Base-by-base conservation (phyloP, 2,113 vertebrate genomes). In the Myiozetetes cayanensis region DNA sequence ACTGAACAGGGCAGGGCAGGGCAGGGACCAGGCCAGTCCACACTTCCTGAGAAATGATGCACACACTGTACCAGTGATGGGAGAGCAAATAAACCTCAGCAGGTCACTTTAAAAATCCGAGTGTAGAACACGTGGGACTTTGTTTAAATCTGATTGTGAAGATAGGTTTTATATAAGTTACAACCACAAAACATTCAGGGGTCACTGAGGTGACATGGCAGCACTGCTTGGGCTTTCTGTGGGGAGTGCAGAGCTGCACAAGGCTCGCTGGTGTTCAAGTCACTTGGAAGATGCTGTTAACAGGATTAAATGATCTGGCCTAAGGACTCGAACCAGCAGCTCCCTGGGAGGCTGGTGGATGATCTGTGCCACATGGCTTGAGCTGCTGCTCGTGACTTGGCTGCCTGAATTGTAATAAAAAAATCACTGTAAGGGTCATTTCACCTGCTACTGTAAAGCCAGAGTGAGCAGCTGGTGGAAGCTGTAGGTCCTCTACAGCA, bases 301-400 rank as follows among this genome's bases (percentile, higher is more conserved):
- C 33, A 88, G 88, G 79, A 95, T 85, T 85, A 88, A 88, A 62
- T 47, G 25, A 31, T 62, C 83, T 80, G 72, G 59, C 43, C 63
- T 68, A 65, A 75, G 47, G 58, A 41, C 39, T 15, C 27, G 41
- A 83, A 56, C 27, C 43, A 74, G 89, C 65, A 85, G 83, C 93
- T 85, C 75, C 23, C 33, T 82, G 75, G 85, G 90, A 95, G 53
- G 75, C 85, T 80, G 55, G 87, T 33, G 39, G 72, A 17, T 88
- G 94, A 92, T 77, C 68, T 90, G 43, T 80, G 88, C 85, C 86
- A 58, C 79, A 30, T 53, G 79, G 83, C 39, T 55, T 50, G 72
- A 88, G 79, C 90, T 88, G 72, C 90, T 88, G 88, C 94, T 93
- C 23, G 0, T 88, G 89, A 83, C 90, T 85, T 75, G 85, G 90